These are phyloP conservation scores for Acanthiza pusilla DNA, from an alignment of 2,797 vertebrate species.

Conservation along the genomic window DNA sequence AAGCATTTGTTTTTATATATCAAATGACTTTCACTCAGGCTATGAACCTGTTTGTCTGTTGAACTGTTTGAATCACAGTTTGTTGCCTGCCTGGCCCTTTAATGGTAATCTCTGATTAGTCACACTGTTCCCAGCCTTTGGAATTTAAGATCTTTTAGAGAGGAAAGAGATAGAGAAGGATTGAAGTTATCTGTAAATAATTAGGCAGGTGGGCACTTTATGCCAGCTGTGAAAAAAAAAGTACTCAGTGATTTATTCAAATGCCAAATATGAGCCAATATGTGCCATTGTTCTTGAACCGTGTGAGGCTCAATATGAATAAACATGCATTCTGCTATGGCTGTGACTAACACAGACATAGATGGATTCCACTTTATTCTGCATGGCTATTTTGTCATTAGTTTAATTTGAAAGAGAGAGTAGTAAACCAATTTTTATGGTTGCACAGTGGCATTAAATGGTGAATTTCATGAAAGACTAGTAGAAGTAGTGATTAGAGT, in stretches of 20 bases:
- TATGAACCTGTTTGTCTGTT: neutral
- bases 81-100: neutral
- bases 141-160: neutral
- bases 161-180: neutral
- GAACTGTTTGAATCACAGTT: neutral
- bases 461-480: neutral
- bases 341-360: neutral
- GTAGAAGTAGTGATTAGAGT: neutral
- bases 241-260: neutral
- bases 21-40: neutral
- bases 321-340: neutral
- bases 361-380: neutral
- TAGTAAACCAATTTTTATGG: neutral
- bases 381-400: neutral
- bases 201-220: neutral
- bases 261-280: neutral
- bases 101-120: neutral
- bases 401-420: neutral
- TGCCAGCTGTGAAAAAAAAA: neutral
- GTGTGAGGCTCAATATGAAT: neutral
- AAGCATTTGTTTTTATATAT: neutral
- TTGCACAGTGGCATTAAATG: neutral
- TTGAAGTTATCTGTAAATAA: slow-evolving; percentile 9
- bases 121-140: neutral
- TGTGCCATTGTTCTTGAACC: neutral